Evolutionary conservation across 2,888 invertebrate species (phyloP), one percentile per base, ranked within the genome.

Genomic region (Argyra leucocephala): DNA sequence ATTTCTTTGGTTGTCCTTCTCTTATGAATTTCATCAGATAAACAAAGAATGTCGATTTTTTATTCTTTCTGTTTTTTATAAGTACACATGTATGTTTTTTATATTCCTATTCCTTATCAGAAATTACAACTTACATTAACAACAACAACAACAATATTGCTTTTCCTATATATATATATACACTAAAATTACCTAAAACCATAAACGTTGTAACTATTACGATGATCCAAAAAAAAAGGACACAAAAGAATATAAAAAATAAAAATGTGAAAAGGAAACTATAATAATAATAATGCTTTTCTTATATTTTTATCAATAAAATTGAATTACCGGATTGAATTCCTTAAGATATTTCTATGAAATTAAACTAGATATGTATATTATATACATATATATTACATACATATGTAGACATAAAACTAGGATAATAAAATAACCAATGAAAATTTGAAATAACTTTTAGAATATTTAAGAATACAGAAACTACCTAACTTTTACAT

Each of bases 291-390:
- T 48, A 18, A 10, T 26, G 4, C 12, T 48, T 48, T 48, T 48
- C 18, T 48, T 48, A 48, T 48, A 48, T 48, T 48, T 48, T 48
- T 48, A 48, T 48, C 48, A 48, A 48, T 48, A 48, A 48, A 48
- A 48, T 48, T 48, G 48, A 48, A 48, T 48, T 48, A 48, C 48
- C 12, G 48, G 18, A 48, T 48, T 48, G 48, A 48, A 48, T 48
- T 48, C 48, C 48, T 48, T 12, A 18, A 15, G 48, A 48, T 48
- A 48, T 12, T 48, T 12, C 15, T 48, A 12, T 9, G 48, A 48
- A 12, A 31, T 6, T 6, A 26, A 26, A 31, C 31, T 10, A 31
- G 12, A 31, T 26, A 26, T 26, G 9, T 26, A 31, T 26, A 31
- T 4, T n/a, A 4, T 31, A 12, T 6, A 10, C 9, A 9, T 26